A percentile compares a stretch with the other conserved stretches of the same genome.
phyloP scores from a whole-genome alignment of 2,888 invertebrate genomes.

The Eilema sororculum region DNA sequence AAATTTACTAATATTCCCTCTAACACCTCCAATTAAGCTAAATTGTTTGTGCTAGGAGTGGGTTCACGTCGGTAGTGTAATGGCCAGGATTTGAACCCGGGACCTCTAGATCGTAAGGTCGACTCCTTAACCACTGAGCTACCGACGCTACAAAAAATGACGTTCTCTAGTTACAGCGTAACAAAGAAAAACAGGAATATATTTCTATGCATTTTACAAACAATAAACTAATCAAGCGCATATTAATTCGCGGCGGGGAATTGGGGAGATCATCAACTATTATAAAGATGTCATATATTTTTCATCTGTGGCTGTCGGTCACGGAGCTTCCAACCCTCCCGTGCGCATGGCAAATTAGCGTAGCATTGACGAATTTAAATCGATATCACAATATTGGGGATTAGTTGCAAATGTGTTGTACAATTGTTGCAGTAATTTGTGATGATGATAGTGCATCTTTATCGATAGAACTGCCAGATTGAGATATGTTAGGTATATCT shows the following conservation, averaged over 20 bases:
- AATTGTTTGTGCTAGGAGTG: no score
- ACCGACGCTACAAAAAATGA: no score
- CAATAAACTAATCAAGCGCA: slow-evolving; percentile 42
- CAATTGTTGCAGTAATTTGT: slow-evolving; percentile 6
- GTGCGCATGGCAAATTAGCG: slow-evolving; percentile 63
- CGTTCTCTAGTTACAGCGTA: no score
- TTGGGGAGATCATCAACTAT: slow-evolving; percentile 48
- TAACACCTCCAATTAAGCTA: no score
- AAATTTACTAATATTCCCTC: no score
- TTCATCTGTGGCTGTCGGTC: slow-evolving; percentile 42
- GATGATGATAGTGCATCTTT: background rate
- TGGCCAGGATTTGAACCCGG: no score
- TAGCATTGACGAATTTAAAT: slow-evolving; percentile 71
- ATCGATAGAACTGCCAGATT: background rate
- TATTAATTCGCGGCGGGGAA: slow-evolving; percentile 33
- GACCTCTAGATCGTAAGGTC: no score
- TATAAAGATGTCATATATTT: slow-evolving; percentile 75
- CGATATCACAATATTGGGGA: slow-evolving; percentile 58
- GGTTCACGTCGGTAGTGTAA: no score
- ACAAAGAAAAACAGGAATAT: no score
- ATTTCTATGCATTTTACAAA: slow-evolving; percentile 14
- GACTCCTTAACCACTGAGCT: no score
- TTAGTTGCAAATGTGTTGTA: slow-evolving; percentile 29
- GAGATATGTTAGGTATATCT: background rate
- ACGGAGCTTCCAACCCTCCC: slow-evolving; percentile 50